Evolutionary conservation across 2,888 invertebrate species (phyloP).

Genomic region (Ormyrus rosae): DNA sequence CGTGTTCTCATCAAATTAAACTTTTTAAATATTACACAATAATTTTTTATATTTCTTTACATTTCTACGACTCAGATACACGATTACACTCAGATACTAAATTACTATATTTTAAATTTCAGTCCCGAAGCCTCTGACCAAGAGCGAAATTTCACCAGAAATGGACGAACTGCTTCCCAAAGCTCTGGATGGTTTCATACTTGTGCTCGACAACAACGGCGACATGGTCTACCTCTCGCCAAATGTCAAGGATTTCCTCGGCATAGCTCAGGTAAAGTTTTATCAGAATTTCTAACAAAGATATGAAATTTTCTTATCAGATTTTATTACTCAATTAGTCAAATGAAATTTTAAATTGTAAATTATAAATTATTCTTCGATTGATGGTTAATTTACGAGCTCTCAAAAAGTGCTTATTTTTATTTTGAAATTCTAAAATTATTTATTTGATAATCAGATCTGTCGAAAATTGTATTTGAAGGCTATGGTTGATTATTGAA

Average conservation of each 20-base stretch:
- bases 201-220: slow-evolving; percentile 91
- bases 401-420: too few species aligned
- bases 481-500: too few species aligned
- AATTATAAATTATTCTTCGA: neutral
- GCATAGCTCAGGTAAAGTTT: slow-evolving; percentile 88
- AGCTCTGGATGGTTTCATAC: slow-evolving; percentile 93
- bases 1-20: too few species aligned
- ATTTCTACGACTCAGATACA: too few species aligned
- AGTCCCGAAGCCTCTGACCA: slow-evolving; percentile 67
- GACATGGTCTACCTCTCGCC: slow-evolving; percentile 95
- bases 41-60: too few species aligned
- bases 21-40: too few species aligned
- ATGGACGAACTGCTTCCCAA: slow-evolving; percentile 80
- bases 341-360: too few species aligned
- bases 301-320: too few species aligned
- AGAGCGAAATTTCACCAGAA: slow-evolving; percentile 71
- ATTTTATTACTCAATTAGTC: neutral
- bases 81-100: neutral
- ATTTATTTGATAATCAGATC: too few species aligned
- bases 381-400: neutral
- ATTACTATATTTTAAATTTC: slow-evolving; percentile 31
- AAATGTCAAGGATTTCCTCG: slow-evolving; percentile 92
- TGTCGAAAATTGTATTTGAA: too few species aligned
- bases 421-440: too few species aligned
- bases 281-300: too few species aligned